phyloP scores from a whole-genome alignment of 2,113 vertebrate species.

The Zonotrichia leucophrys region DNA sequence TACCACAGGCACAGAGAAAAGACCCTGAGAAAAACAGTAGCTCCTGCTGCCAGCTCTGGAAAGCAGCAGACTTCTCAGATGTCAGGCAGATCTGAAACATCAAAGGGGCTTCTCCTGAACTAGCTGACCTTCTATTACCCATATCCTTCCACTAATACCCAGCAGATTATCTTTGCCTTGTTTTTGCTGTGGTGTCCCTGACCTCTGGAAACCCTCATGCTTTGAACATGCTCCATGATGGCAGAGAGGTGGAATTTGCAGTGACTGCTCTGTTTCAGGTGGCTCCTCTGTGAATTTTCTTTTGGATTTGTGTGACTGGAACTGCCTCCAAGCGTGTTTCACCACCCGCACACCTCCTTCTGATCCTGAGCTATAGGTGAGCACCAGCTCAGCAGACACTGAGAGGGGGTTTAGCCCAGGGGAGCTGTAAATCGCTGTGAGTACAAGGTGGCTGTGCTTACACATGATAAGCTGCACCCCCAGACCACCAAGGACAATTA shows the following conservation, averaged over 20 bases:
- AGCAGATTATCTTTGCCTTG: constrained; percentile 14
- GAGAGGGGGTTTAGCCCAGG: background rate
- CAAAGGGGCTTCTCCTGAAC: constrained; percentile 1
- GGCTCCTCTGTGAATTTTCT: background rate
- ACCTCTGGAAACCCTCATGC: background rate
- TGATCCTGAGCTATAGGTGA: background rate
- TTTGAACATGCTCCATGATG: background rate
- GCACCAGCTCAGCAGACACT: background rate
- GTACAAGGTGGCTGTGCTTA: background rate
- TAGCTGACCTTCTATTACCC: background rate
- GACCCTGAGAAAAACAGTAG: background rate
- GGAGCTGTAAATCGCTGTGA: background rate
- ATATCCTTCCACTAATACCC: background rate
- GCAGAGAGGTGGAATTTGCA: background rate
- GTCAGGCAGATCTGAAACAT: background rate
- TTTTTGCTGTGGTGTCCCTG: background rate
- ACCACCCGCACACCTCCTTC: background rate
- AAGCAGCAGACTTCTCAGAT: background rate
- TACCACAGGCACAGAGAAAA: background rate
- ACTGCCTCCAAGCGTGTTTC: background rate
- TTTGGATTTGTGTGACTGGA: background rate
- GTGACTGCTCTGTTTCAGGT: background rate
- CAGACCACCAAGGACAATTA: background rate
- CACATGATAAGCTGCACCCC: background rate
- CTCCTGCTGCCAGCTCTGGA: background rate